These are phyloP conservation scores for Danio choprae DNA, from an alignment of 2,797 vertebrate species.

Conservation along the genomic window DNA sequence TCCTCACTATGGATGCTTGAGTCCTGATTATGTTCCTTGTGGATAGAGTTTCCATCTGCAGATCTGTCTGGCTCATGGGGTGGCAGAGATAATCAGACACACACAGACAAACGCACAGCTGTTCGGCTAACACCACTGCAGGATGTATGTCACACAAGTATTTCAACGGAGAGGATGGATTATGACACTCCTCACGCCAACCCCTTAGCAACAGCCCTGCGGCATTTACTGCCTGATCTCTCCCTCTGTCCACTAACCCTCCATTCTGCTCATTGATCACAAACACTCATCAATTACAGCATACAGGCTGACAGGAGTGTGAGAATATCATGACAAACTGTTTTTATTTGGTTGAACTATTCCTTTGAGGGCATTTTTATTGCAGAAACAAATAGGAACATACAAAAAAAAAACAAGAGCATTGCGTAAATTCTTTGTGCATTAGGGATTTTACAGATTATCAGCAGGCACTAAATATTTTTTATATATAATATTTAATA, in stretches of 20 bases:
- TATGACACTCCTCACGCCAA: background rate
- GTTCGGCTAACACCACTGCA: conserved; percentile 45
- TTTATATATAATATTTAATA: too few species aligned
- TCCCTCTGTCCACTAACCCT: background rate
- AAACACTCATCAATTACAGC: background rate
- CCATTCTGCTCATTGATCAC: background rate
- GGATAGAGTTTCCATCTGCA: conserved; percentile 27
- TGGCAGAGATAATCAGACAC: conserved; percentile 40
- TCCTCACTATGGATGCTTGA: conserved; percentile 18
- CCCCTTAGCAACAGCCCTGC: conserved; percentile 22
- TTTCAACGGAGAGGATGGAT: conserved; percentile 44
- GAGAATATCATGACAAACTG: too few species aligned
- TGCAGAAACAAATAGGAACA: too few species aligned
- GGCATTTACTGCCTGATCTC: conserved; percentile 22
- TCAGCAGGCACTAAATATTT: too few species aligned
- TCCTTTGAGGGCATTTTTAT: background rate
- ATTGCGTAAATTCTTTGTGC: too few species aligned
- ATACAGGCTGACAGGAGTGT: background rate
- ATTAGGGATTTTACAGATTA: too few species aligned
- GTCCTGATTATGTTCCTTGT: conserved; percentile 16
- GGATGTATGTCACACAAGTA: conserved; percentile 34
- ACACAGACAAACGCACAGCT: conserved; percentile 45
- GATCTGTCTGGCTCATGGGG: conserved; percentile 33
- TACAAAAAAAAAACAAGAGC: too few species aligned
- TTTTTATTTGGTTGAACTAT: too few species aligned